Conservation (phyloP, 1,140 invertebrate genomes). For the Drosophila ironensis region DNA sequence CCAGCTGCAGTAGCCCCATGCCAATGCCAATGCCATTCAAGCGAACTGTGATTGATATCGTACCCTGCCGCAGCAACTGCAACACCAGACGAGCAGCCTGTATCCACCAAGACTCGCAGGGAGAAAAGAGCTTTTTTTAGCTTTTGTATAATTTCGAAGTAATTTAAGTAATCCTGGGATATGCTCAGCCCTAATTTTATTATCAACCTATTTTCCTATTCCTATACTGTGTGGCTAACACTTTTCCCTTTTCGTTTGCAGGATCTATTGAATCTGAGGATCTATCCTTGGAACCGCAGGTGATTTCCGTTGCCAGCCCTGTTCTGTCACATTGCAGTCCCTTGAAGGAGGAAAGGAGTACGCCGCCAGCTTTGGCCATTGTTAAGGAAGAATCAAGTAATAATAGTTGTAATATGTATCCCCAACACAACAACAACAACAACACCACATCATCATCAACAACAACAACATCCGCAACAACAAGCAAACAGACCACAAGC, state of each 20-base stretch:
- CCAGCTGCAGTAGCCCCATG: constrained; percentile 70
- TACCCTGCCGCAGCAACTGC: constrained; percentile 2
- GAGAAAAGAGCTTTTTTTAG: neutral
- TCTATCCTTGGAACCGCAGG: constrained; percentile 86
- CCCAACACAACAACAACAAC: constrained; percentile 82
- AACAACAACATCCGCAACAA: constrained; percentile 66
- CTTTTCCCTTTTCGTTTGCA: constrained; percentile 80
- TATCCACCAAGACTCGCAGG: neutral
- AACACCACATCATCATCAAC: constrained; percentile 71
- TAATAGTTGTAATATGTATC: constrained; percentile 86
- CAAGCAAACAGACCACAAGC: constrained; percentile 58
- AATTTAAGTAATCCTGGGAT: neutral
- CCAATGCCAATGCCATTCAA: constrained; percentile 57
- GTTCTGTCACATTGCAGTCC: constrained; percentile 83
- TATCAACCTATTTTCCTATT: neutral
- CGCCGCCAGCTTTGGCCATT: constrained; percentile 84
- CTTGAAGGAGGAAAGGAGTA: constrained; percentile 83
- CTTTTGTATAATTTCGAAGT: neutral
- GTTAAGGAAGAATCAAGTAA: constrained; percentile 89
- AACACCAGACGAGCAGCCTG: neutral
- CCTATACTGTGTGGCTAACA: neutral
- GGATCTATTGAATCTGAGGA: constrained; percentile 90
- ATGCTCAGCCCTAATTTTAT: neutral
- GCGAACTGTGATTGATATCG: constrained; percentile 76
- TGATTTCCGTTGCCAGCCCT: constrained; percentile 80